A percentile compares a stretch with the other conserved stretches of the same genome.
Evolutionary conservation across 1,140 invertebrate species (phyloP).

Genomic region (Temnothorax nylanderi): DNA sequence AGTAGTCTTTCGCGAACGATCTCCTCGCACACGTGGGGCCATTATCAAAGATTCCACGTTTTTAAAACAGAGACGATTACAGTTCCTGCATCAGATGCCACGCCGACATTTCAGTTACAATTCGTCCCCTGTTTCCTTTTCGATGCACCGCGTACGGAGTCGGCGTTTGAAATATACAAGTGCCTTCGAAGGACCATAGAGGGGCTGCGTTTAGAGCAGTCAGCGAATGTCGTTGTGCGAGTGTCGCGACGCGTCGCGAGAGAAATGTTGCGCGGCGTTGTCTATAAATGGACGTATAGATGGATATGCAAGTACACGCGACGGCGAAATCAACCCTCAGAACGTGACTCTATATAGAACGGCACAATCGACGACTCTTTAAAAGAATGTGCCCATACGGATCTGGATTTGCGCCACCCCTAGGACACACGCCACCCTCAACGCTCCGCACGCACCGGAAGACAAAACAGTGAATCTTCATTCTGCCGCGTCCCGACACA

Average conservation of each 20-base stretch:
- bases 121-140: conserved; percentile 66
- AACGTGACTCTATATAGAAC: conserved; percentile 74
- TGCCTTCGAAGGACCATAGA: conserved; percentile 57
- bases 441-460: conserved; percentile 71
- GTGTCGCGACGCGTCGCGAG: conserved; percentile 62
- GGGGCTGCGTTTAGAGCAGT: conserved; percentile 53
- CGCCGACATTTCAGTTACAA: conserved; percentile 62
- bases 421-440: conserved; percentile 63
- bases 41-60: conserved; percentile 62
- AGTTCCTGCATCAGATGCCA: conserved; percentile 45
- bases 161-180: conserved; percentile 66
- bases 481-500: conserved; percentile 81
- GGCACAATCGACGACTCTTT: conserved; percentile 84
- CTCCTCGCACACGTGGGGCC: neutral
- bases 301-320: conserved; percentile 62
- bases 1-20: conserved; percentile 59
- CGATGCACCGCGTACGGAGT: conserved; percentile 59
- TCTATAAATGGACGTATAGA: conserved; percentile 69
- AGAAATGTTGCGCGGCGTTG: conserved; percentile 31
- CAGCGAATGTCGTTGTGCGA: conserved; percentile 74
- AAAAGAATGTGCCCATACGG: conserved; percentile 82
- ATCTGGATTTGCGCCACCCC: conserved; percentile 76
- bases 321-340: conserved; percentile 78
- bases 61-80: conserved; percentile 66
- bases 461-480: conserved; percentile 85